A percentile compares a stretch with the other conserved stretches of the same genome.
These are phyloP conservation scores for Mythimna pallens DNA, from an alignment of 2,888 invertebrate genomes.

Conservation along the genomic window DNA sequence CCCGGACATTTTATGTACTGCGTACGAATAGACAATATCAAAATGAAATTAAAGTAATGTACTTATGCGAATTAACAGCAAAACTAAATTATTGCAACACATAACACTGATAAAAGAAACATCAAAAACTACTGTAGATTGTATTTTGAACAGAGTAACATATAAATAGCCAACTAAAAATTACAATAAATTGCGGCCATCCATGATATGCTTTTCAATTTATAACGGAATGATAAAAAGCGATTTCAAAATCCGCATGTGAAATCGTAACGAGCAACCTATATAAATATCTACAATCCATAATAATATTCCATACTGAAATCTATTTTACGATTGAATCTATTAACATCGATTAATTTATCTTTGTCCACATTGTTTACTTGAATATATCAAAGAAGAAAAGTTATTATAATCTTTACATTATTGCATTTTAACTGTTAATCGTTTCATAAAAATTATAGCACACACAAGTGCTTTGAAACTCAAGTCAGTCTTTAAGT, in stretches of 20 bases:
- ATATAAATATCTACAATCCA: conserved; percentile 70
- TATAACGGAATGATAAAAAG: conserved; percentile 84
- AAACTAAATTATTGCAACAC: conserved; percentile 7
- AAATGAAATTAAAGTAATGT: conserved; percentile 10
- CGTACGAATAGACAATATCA: conserved; percentile 47
- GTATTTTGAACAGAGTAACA: conserved; percentile 76
- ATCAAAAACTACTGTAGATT: not conserved
- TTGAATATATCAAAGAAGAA: conserved; percentile 64
- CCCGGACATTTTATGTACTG: conserved; percentile 58
- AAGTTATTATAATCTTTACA: conserved; percentile 51
- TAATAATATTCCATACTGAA: conserved; percentile 65
- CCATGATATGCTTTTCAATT: conserved; percentile 85
- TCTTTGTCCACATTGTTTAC: conserved; percentile 59
- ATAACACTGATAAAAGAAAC: conserved; percentile 2
- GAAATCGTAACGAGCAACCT: conserved; percentile 77
- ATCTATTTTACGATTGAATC: conserved; percentile 65
- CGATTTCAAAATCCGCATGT: conserved; percentile 71
- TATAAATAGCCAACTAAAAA: conserved; percentile 79
- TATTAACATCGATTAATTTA: conserved; percentile 71
- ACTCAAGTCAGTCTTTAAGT: conserved; percentile 77
- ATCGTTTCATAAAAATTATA: conserved; percentile 64
- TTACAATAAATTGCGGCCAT: conserved; percentile 75
- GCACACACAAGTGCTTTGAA: conserved; percentile 61
- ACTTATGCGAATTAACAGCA: not conserved
- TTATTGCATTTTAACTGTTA: conserved; percentile 59